Evolutionary conservation across 2,888 invertebrate genomes (phyloP).

Genomic region (Xestia sexstrigata): DNA sequence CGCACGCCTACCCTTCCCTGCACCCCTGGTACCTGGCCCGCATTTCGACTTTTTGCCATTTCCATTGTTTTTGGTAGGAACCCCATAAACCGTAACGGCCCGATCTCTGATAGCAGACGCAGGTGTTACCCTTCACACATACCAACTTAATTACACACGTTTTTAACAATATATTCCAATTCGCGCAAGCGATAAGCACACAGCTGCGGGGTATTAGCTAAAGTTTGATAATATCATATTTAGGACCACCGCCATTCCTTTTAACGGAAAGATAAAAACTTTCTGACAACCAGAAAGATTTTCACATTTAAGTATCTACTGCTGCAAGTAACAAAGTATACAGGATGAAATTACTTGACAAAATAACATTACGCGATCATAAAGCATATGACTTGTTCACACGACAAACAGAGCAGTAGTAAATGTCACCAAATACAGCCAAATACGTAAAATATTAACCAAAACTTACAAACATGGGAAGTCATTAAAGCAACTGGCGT

Average conservation of each 20-base stretch:
- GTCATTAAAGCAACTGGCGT: constrained; percentile 88
- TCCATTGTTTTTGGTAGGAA: constrained; percentile 88
- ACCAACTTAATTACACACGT: constrained; percentile 86
- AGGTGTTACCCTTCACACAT: constrained; percentile 89
- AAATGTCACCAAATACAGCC: constrained; percentile 78
- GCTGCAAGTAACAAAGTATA: constrained; percentile 46
- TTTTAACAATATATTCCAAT: constrained; percentile 85
- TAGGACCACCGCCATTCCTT: constrained; percentile 74
- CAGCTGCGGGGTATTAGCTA: constrained; percentile 85
- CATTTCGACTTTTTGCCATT: constrained; percentile 88
- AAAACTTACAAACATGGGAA: constrained; percentile 88
- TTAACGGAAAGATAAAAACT: constrained; percentile 74
- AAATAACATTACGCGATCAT: constrained; percentile 29
- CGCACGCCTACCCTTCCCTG: constrained; percentile 84
- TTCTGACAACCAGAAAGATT: constrained; percentile 55
- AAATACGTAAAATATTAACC: constrained; percentile 84
- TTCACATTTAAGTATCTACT: constrained; percentile 34
- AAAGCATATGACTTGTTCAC: constrained; percentile 64
- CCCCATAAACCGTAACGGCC: constrained; percentile 87
- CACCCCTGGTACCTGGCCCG: constrained; percentile 83
- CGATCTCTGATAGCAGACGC: constrained; percentile 86
- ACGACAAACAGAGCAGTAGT: constrained; percentile 77
- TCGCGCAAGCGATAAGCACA: constrained; percentile 80
- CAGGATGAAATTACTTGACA: constrained; percentile 26
- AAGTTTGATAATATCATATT: constrained; percentile 78